Percentiles rank a stretch among this genome's conserved stretches.
phyloP scores from a whole-genome alignment of 2,113 vertebrate genomes.

The Bubo scandiacus region DNA sequence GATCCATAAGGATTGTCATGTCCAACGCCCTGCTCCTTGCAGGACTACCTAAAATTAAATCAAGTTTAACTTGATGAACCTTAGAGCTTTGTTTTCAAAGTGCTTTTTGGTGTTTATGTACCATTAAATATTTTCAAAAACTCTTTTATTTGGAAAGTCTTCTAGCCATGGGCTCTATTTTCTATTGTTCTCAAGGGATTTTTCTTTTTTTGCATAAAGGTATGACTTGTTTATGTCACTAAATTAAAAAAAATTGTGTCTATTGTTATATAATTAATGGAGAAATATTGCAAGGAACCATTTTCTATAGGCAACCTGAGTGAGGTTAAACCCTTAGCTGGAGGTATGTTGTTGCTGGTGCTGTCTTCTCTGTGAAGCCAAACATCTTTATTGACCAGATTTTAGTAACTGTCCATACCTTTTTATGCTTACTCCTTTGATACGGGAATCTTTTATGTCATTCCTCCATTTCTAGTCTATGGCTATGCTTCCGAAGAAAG shows the following conservation, averaged over 20 bases:
- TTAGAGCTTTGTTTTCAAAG: neutral
- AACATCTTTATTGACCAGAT: neutral
- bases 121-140: neutral
- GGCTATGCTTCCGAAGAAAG: neutral
- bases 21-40: neutral
- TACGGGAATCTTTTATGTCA: fast-evolving
- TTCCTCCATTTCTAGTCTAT: fast-evolving
- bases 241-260: neutral
- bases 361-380: neutral
- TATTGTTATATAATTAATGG: neutral
- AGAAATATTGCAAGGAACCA: neutral
- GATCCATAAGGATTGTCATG: fast-evolving
- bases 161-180: neutral
- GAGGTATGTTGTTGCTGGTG: neutral
- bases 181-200: neutral
- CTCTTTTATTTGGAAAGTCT: neutral
- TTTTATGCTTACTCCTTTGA: neutral
- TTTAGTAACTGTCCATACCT: neutral
- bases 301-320: neutral
- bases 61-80: neutral
- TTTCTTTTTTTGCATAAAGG: neutral
- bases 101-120: neutral
- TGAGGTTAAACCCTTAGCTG: neutral
- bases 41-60: neutral
- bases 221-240: neutral